Percentiles rank a stretch among this genome's conserved stretches.
Conservation (phyloP, 2,113 vertebrate genomes). For the Scatophagus argus region DNA sequence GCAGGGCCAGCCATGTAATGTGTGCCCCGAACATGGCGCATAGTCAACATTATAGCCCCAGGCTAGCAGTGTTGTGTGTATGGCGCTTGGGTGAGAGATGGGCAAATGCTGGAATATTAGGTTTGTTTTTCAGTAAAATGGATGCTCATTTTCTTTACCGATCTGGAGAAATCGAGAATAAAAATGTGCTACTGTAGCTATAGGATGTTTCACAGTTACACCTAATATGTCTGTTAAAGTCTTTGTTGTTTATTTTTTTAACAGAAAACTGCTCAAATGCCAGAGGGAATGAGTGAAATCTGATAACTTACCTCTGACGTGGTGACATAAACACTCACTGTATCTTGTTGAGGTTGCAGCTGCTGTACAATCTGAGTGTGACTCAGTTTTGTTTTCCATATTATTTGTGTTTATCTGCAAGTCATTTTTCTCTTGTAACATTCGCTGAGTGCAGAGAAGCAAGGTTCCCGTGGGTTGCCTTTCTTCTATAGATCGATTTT, state of each 20-base stretch:
- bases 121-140: constrained; percentile 44
- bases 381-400: background rate
- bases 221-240: background rate
- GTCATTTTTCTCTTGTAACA: background rate
- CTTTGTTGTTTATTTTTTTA: background rate
- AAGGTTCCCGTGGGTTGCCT: background rate
- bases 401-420: background rate
- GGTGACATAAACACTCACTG: background rate
- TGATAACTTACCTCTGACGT: constrained; percentile 6
- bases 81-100: constrained; percentile 22
- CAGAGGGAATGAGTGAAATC: background rate
- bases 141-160: background rate
- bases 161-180: background rate
- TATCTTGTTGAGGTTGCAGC: background rate
- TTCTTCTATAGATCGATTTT: background rate
- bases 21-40: constrained; percentile 56
- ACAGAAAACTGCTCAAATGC: background rate
- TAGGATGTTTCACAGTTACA: background rate
- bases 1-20: constrained; percentile 67
- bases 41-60: constrained; percentile 37
- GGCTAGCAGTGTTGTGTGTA: constrained; percentile 26
- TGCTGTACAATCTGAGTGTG: background rate
- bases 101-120: constrained; percentile 21
- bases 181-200: background rate
- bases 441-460: background rate